Base-by-base conservation (phyloP, 1,140 invertebrate genomes). In the Calephelis nemesis region DNA sequence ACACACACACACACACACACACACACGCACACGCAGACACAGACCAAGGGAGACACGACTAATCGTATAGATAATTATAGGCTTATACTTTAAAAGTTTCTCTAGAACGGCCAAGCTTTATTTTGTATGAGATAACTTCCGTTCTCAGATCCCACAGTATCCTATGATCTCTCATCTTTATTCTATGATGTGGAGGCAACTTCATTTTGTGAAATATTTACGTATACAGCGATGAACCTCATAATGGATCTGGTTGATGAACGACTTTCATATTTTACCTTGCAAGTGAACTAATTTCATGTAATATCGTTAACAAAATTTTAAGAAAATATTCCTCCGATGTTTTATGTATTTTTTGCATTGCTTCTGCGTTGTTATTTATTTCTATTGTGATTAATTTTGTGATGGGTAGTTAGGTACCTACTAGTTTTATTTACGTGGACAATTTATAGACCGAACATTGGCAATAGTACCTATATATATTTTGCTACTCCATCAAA, bases 81-180 rank as follows among this genome's bases (percentile, higher is more conserved):
- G 47, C 67, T 65, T 63, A 60, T 52, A 66, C 45, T 66, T 66
- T 45, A 66, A 66, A 58, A 54, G 47, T 66, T 66, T 50, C 49
- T 7, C 49, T 54, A 13, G 52, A 52, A 45, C 65, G 65, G 3
- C 49, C 50, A 15, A 58, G 54, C 19, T 58, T 58, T 58, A 52
- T 54, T 66, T 52, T 15, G 65, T 58, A 66, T 7, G 42, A 66
- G 64, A 71, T 71, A 74, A 71, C 69, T 69, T 62, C 63, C n/a
- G 63, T 62, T 60, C 62, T 15, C 58, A 50, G 47, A 64, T 49
- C 68, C 65, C 45, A 65, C 60, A 42, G 63, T 69, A 71, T 68
- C 63, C 74, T 69, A 76, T 76, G 78, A 76, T 76, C 72, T 75
- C 82, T 84, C 79, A 85, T 84, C 76, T 85, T 82, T 85, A 87